phyloP scores from a whole-genome alignment of 2,113 vertebrate species.

The Prionailurus bengalensis region DNA sequence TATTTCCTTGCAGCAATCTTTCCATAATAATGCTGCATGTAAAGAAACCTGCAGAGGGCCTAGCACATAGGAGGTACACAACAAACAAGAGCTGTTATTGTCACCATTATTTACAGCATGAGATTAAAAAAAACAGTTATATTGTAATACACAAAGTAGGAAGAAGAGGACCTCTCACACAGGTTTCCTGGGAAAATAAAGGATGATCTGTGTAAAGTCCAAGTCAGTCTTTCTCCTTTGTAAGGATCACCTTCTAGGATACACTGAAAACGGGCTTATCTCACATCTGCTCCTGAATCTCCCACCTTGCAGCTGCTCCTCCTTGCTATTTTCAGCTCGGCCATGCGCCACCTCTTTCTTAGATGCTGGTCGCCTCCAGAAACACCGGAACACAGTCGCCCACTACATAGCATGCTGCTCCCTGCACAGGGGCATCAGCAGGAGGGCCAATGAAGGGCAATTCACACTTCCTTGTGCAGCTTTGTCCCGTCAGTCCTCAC shows the following conservation, averaged over 20 bases:
- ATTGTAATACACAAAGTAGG: not conserved
- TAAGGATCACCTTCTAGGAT: not conserved
- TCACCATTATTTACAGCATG: not conserved
- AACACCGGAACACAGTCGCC: not conserved
- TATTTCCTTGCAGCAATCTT: not conserved
- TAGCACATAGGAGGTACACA: not conserved
- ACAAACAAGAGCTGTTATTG: not conserved
- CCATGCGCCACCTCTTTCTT: not conserved
- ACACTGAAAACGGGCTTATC: not conserved
- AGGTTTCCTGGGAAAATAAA: not conserved
- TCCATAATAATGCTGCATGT: not conserved
- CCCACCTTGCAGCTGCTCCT: not conserved
- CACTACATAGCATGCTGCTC: not conserved
- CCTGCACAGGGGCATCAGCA: not conserved
- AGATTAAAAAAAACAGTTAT: not conserved
- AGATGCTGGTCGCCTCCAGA: not conserved
- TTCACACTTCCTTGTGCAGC: not conserved
- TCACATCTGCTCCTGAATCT: not conserved
- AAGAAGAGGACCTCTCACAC: not conserved
- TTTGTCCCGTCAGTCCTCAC: not conserved
- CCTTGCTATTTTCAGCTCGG: not conserved
- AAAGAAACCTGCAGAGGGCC: not conserved
- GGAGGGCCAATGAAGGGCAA: not conserved
- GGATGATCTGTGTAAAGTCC: not conserved
- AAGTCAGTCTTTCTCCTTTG: not conserved